phyloP scores from a whole-genome alignment of 2,113 vertebrate genomes.

The Mola mola region DNA sequence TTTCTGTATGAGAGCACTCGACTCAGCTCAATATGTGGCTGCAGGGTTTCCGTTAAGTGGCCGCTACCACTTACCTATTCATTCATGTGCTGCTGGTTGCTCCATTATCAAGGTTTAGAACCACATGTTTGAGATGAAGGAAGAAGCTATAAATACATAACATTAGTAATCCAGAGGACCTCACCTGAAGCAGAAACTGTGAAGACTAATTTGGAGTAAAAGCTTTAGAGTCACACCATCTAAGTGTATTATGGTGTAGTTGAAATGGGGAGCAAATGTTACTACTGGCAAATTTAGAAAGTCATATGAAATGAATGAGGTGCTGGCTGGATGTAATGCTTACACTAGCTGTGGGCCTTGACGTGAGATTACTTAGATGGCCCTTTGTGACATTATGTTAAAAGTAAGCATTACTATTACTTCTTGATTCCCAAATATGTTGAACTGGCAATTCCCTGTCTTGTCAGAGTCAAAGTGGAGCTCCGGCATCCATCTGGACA shows the following conservation, averaged over 20 bases:
- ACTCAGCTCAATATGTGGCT: constrained; percentile 75
- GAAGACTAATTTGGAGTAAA: background rate
- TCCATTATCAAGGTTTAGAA: constrained; percentile 48
- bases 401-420: too few species aligned
- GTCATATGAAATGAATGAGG: background rate
- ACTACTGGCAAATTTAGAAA: constrained; percentile 9
- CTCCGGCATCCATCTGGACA: constrained; percentile 53
- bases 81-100: constrained; percentile 61
- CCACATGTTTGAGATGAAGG: constrained; percentile 22
- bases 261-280: constrained; percentile 11
- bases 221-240: constrained; percentile 8
- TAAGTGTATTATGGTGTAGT: constrained; percentile 1
- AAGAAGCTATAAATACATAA: constrained; percentile 6
- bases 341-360: background rate
- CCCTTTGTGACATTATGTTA: too few species aligned
- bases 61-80: constrained; percentile 69
- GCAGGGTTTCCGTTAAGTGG: constrained; percentile 74
- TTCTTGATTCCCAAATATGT: constrained; percentile 43
- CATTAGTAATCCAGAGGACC: background rate
- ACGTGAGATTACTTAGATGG: background rate
- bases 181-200: background rate
- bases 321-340: background rate
- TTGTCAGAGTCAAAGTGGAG: constrained; percentile 41
- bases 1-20: constrained; percentile 71
- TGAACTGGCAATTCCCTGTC: constrained; percentile 19